Evolutionary conservation across 2,113 vertebrate species (phyloP).

Genomic region (Jacana jacana): DNA sequence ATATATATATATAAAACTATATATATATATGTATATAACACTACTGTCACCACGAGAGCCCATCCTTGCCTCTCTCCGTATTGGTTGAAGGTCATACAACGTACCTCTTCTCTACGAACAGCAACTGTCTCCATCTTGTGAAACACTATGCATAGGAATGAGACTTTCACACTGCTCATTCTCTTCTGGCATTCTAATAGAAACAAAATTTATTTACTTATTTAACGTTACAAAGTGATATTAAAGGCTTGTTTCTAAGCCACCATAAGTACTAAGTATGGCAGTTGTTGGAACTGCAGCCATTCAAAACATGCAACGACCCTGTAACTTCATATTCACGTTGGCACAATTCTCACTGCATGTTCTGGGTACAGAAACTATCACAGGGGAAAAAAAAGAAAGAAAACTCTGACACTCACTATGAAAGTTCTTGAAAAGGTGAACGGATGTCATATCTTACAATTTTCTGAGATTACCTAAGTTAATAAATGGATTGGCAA

Average conservation of each 20-base stretch:
- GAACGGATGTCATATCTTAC: not conserved
- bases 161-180: constrained; percentile 93
- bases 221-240: not conserved
- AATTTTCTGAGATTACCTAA: not conserved
- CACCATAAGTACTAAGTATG: not conserved
- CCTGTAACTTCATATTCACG: not conserved
- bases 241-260: not conserved
- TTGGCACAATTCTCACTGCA: not conserved
- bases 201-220: not conserved
- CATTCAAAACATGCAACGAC: not conserved
- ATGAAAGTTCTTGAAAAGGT: not conserved
- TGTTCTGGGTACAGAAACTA: not conserved
- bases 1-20: too few species aligned
- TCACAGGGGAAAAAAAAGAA: not conserved
- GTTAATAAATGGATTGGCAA: not conserved
- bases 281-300: not conserved
- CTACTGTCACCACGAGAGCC: not conserved
- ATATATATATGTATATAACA: too few species aligned
- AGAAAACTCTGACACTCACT: not conserved
- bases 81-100: not conserved
- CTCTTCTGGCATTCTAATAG: constrained; percentile 83
- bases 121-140: constrained; percentile 77
- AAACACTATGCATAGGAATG: constrained; percentile 86
- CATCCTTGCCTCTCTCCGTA: not conserved
- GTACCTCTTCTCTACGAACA: constrained; percentile 74